Base-by-base conservation (phyloP, 2,888 invertebrate species). In the Polyploca ridens region DNA sequence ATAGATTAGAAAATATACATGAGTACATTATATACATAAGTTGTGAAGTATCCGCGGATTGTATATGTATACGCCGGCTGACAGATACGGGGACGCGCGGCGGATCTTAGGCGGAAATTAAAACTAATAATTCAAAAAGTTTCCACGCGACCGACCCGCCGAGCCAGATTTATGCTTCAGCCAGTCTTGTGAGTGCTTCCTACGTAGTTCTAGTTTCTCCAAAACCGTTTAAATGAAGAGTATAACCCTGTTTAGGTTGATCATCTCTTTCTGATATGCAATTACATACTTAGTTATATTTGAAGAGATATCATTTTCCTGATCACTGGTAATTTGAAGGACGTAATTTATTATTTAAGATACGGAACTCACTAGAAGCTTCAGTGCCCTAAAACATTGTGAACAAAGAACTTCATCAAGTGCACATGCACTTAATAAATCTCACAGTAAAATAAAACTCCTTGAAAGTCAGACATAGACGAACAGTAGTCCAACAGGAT, bases 81-180 rank as follows among this genome's bases (percentile, higher is more conserved):
- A 93, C 92, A 92, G 93, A 93, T 92, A 91, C 90, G 87, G 90
- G 85, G 86, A 86, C 86, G 82, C 81, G 84, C 82, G 80, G 88
- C 93, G 92, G 93, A 93, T 94, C 93, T 93, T 90, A 89, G 88
- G 89, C 94, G 94, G 94, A 94, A 94, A 94, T 94, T 94, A 94
- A 94, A 94, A 94, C 94, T 94, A 94, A 94, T 94, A 94, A 94
- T 93, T 94, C 94, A 94, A 94, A 94, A 94, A 94, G 93, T 94
- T 94, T 93, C 91, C 92, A 85, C 87, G 91, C 92, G 90, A 92
- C 91, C 91, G 91, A 89, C 85, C 91, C 89, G 88, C 89, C 88
- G 80, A 85, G 86, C 84, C 82, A 88, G 93, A 94, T 94, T 94
- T 94, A 94, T 93, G 91, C 84, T 85, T 81, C 83, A 87, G 83